Base-by-base conservation (phyloP, 2,797 vertebrate species). In the Sebastes vulpes region DNA sequence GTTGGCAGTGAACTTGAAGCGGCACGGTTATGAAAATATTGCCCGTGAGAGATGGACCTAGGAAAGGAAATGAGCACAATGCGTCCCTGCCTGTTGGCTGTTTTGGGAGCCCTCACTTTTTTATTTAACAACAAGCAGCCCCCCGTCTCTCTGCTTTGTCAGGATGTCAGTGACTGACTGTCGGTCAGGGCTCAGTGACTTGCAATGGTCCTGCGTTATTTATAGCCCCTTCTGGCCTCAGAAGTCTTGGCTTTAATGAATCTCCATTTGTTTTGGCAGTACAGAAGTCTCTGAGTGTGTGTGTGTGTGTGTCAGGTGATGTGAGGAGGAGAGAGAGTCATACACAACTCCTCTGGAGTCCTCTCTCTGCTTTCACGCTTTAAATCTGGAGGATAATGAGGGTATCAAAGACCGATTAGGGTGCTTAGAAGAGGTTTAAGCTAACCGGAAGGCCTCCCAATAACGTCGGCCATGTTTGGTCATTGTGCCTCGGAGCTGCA, bases 11-110 rank as follows among this genome's bases (percentile, higher is more conserved):
- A 96, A 96, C 95, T 94, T 84, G 84, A 90, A 91, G 93, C 64
- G 35, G 86, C 77, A 91, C 93, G 95, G 96, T 96, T 97, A 96
- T 92, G 86, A 96, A 96, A 96, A 96, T 96, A 97, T 92, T 86
- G 91, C 93, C 92, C 73, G 65, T 94, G 94, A 95, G 94, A 94
- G 95, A 95, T 95, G 89, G 92, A 81, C 91, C 64, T 52, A 65
- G 75, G 46, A 77, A 54, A 95, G 96, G 96, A 96, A 96, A 94
- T 90, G 92, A 96, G 91, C 77, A 94, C 95, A 95, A 93, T 95
- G 93, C 88, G 48, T 83, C 87, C 75, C 35, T 67, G 83, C 81
- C 59, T 70, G 52, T 83, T 82, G 86, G 77, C 91, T 93, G 88
- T 92, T 93, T 91, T 88, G 83, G 92, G 88, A 89, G 61, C 82